Conservation (phyloP, 2,888 invertebrate genomes). For the Papilio gigon region DNA sequence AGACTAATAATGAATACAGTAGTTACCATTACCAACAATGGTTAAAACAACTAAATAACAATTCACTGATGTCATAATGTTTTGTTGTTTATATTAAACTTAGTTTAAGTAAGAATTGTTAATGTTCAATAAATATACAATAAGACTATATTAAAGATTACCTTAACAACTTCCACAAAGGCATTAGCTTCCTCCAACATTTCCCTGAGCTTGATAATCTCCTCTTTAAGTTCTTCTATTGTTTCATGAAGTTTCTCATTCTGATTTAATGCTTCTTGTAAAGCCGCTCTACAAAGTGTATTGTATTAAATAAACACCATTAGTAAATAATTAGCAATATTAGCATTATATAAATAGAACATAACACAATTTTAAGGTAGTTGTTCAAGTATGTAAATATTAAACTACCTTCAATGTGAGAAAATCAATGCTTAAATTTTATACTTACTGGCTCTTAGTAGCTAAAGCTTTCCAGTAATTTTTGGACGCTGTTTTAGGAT, state of each 20-base stretch:
- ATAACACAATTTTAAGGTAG: background rate
- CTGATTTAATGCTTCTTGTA: constrained; percentile 88
- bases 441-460: constrained; percentile 84
- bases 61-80: no score
- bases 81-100: no score
- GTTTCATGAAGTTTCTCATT: constrained; percentile 83
- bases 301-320: background rate
- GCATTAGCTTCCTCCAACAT: constrained; percentile 89
- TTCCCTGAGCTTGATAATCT: constrained; percentile 85
- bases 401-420: background rate
- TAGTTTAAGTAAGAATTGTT: background rate
- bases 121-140: constrained; percentile 2
- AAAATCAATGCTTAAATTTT: background rate
- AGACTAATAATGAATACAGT: no score
- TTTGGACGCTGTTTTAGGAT: constrained; percentile 86
- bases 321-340: background rate
- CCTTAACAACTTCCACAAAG: constrained; percentile 89
- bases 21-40: no score
- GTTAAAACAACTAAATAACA: no score
- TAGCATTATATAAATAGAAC: background rate
- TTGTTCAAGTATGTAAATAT: background rate
- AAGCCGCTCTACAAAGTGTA: constrained; percentile 77
- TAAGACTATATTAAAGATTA: constrained; percentile 53
- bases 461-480: constrained; percentile 90
- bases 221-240: constrained; percentile 82